phyloP scores from a whole-genome alignment of 2,113 vertebrate genomes.

The Hippocampus guttulatus region DNA sequence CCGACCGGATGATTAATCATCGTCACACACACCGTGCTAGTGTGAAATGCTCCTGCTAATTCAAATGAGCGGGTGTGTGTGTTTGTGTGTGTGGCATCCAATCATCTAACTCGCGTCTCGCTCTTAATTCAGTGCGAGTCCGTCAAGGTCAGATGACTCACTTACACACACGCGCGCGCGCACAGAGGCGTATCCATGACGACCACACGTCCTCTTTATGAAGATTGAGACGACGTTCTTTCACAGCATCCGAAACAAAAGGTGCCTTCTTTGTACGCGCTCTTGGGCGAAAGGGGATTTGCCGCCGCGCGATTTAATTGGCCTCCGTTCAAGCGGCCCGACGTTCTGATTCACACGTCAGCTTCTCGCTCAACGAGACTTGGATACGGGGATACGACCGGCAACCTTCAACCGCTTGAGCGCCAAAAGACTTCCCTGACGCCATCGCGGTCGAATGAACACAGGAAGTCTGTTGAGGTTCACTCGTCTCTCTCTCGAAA shows the following conservation, averaged over 20 bases:
- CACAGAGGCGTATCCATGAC: not conserved
- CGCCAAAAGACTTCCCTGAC: too few relatives aligned
- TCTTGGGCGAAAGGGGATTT: not conserved
- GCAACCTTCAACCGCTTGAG: too few relatives aligned
- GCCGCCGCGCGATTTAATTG: not conserved
- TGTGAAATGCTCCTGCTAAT: not conserved
- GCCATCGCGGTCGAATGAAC: too few relatives aligned
- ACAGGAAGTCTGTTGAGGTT: too few relatives aligned
- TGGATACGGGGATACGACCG: too few relatives aligned
- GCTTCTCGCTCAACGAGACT: too few relatives aligned
- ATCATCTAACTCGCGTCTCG: not conserved
- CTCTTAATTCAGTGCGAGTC: not conserved
- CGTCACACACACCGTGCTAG: not conserved
- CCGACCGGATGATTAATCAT: not conserved
- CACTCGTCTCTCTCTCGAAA: too few relatives aligned
- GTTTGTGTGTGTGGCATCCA: not conserved
- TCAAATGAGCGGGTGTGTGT: not conserved
- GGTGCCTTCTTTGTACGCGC: not conserved
- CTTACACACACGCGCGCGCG: not conserved
- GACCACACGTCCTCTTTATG: not conserved
- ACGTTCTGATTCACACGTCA: too few relatives aligned
- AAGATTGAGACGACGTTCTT: not conserved
- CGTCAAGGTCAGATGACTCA: slow-evolving; percentile 6
- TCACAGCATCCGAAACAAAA: not conserved
- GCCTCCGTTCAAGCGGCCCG: too few relatives aligned